Evolutionary conservation across 2,888 invertebrate species (phyloP), one percentile per base, ranked within the genome.

Genomic region (Microctonus hyperodae): DNA sequence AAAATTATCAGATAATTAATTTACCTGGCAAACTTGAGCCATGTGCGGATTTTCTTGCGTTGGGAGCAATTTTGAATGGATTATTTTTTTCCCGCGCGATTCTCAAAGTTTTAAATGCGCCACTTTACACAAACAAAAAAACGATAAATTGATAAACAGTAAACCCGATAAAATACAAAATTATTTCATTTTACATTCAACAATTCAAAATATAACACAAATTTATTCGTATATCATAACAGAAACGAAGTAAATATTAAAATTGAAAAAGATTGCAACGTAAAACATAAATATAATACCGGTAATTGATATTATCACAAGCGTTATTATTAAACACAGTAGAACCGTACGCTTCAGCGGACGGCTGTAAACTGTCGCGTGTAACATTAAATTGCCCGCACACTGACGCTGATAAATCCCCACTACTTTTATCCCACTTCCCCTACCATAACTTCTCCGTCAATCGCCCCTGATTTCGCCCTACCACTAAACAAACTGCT

Each of bases 301-400:
- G 61, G 33, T 23, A 23, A n/a, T 23, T 51, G 23, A 13, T 23
- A 51, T 51, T 25, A 25, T 22, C 7, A 23, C n/a, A n/a, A n/a
- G n/a, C n/a, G n/a, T n/a, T 10, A 7, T n/a, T 5, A n/a, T 44
- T 44, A 44, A 44, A 5, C 44, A 1, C 16, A n/a, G 7, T 59
- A 71, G 77, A 81, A 77, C 75, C 77, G 73, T 65, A 72, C 77
- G 72, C 74, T 70, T 73, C 78, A 78, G 74, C 75, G 75, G 79
- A 78, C 81, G 81, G 77, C 79, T 77, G 80, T 81, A 81, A 82
- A 83, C 83, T 83, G 83, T 79, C 82, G 83, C 83, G 83, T 83
- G 82, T 77, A 76, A 57, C 67, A 62, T 76, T 76, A 53, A 76
- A 75, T 78, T 75, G 79, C 82, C 81, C 79, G 81, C 81, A n/a